Base-by-base conservation (phyloP, 2,888 invertebrate genomes). In the Microplitis manilae region DNA sequence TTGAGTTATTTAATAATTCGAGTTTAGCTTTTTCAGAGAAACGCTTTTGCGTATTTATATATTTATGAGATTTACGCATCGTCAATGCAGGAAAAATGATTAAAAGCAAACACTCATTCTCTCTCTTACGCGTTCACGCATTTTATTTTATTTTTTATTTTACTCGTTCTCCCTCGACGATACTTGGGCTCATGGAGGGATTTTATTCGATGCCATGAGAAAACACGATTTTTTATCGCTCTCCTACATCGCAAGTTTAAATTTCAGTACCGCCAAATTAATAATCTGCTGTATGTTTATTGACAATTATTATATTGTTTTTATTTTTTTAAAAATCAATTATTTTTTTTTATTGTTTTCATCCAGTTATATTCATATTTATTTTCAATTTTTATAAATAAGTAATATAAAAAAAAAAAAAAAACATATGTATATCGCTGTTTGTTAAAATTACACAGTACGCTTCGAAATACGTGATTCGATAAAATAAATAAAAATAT, bases 31-130 rank as follows among this genome's bases (percentile, higher is more conserved):
- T 81, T 79, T 79, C 84, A 81, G 77, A 79, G 67, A 84, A 80
- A 30, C 82, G 81, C 84, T 86, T 87, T 85, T 84, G 78, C n/a
- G n/a, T 85, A 86, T 87, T 88, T 86, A 88, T 86, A 50, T 88
- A 88, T 89, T 89, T 88, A 89, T 88, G 86, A 88, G 85, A 88
- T 87, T 88, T 87, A 84, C 82, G 81, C 81, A 85, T 69, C 78
- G 77, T 78, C 81, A 78, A 70, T 77, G 79, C 72, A 76, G 81
- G 83, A 86, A 86, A 87, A 87, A 87, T 87, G 86, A 89, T 89
- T 88, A 89, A 89, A 88, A 84, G 86, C 84, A 89, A 89, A 88
- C 86, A 83, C 30, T 30, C 30, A 68, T 61, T 65, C 17, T 15
- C 8, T 65, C 13, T 8, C 41, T 41, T 30, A 30, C 30, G 15